Evolutionary conservation across 2,113 vertebrate genomes (phyloP), one percentile per base, ranked within the genome.

Genomic region (Lampris megalopsis): DNA sequence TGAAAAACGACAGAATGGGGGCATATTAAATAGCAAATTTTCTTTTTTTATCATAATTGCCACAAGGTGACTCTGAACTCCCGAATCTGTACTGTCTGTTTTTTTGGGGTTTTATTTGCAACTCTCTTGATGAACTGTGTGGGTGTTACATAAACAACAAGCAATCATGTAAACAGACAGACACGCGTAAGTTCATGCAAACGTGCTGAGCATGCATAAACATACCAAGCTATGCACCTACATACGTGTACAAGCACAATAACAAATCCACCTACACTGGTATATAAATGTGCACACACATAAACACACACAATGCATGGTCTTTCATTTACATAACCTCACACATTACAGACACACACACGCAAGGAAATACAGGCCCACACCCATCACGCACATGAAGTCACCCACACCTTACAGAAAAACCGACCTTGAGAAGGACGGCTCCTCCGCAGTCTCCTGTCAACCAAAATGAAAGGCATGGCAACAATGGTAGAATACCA

Each of bases 221-320:
- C 6, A 37, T 47, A 50, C 64, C 40, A 9, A 67, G 9, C 36
- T 48, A 52, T 8, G 2, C 11, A 49, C 68, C 40, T 9, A 47
- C 11, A 41, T 35, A 47, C 9, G 37, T 45, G 2, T 24, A 48
- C 24, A 24, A 24, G 24, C 24, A 24, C 24, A 24, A 24, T 24
- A 24, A 24, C 24, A 24, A 24, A 24, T 24, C 24, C 24, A 24
- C 24, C 24, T 24, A 24, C n/a, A 61, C 68, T 61, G 38, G 43
- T n/a, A 48, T 41, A 53, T 10, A 70, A 24, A 11, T 11, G 65
- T 1, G 61, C 5, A 69, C 64, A 68, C 62, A 54, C 73, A 68
- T 63, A 54, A 38, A 41, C 35, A 75, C 37, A 65, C 58, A 69
- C 57, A 53, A n/a, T 53, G 50, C 50, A 53, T 53, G 4, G 13